Conservation (phyloP, 2,113 vertebrate genomes). For the Marcusenius ussheri region DNA sequence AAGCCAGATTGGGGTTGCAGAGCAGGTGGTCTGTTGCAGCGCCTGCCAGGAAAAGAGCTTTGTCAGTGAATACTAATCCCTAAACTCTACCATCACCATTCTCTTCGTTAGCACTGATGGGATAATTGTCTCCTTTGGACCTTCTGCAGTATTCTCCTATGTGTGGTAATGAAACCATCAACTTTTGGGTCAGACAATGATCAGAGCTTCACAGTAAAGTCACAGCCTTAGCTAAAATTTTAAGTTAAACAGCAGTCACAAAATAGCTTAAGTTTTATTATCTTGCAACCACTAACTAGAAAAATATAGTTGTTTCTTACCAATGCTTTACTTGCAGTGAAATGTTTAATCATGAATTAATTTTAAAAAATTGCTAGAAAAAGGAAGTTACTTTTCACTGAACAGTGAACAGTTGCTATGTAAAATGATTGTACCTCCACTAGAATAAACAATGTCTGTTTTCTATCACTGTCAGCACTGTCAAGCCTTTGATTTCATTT, state of each 20-base stretch:
- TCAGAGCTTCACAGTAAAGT: background rate
- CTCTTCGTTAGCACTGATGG: background rate
- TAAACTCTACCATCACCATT: background rate
- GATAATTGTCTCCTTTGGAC: background rate
- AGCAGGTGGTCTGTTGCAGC: constrained; percentile 9
- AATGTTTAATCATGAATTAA: background rate
- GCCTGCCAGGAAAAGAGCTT: background rate
- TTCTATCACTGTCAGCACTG: background rate
- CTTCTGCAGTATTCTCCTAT: background rate
- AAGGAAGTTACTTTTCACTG: background rate
- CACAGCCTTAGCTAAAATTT: background rate
- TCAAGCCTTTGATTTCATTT: background rate
- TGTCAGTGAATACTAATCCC: background rate
- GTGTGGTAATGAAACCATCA: background rate
- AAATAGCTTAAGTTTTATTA: background rate
- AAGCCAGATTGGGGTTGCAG: background rate
- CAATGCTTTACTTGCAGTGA: background rate
- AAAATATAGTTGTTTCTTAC: background rate
- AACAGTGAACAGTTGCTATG: background rate
- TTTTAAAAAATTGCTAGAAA: background rate
- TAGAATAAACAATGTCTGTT: background rate
- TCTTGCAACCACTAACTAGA: background rate
- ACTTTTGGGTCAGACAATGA: background rate
- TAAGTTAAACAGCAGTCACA: background rate
- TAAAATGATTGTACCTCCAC: background rate